Percentiles rank a stretch among this genome's conserved stretches.
Evolutionary conservation across 2,797 vertebrate genomes (phyloP).

Genomic region (Urocyon cinereoargenteus): DNA sequence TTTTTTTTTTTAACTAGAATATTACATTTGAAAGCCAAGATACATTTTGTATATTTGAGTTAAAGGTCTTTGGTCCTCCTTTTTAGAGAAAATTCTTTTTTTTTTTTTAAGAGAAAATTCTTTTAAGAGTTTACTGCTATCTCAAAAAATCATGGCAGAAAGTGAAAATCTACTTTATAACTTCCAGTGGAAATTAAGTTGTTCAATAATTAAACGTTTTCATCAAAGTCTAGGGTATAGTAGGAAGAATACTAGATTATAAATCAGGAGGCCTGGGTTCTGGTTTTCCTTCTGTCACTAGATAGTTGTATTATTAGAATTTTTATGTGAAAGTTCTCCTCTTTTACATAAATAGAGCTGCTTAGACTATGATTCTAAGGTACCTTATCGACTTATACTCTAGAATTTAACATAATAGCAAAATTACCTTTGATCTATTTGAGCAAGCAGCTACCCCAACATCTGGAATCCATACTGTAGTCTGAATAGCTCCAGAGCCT

Average conservation of each 20-base stretch:
- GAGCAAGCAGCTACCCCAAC: slow-evolving; percentile 97
- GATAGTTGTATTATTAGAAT: not conserved
- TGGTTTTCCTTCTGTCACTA: slow-evolving; percentile 2
- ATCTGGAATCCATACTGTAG: slow-evolving; percentile 98
- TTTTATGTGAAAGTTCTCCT: not conserved
- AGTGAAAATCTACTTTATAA: slow-evolving; percentile 53
- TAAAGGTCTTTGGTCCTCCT: slow-evolving; percentile 1
- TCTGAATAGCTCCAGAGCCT: slow-evolving; percentile 96
- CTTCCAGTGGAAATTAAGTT: slow-evolving; percentile 42
- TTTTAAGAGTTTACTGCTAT: slow-evolving; percentile 56
- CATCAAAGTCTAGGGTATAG: not conserved
- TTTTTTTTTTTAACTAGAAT: not conserved
- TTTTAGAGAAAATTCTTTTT: slow-evolving; percentile 22
- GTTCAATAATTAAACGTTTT: not conserved
- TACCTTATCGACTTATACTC: not conserved
- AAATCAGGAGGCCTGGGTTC: not conserved
- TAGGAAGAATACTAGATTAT: not conserved
- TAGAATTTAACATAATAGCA: not conserved
- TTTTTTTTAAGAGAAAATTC: slow-evolving; percentile 14
- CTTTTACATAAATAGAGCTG: not conserved
- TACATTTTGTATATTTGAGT: slow-evolving; percentile 29
- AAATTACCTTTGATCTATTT: slow-evolving; percentile 96
- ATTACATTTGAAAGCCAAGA: slow-evolving; percentile 61
- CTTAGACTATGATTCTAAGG: not conserved
- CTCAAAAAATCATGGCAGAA: slow-evolving; percentile 60